Evolutionary conservation across 2,888 invertebrate genomes (phyloP), one percentile per base, ranked within the genome.

Genomic region (Apamea epomidion): DNA sequence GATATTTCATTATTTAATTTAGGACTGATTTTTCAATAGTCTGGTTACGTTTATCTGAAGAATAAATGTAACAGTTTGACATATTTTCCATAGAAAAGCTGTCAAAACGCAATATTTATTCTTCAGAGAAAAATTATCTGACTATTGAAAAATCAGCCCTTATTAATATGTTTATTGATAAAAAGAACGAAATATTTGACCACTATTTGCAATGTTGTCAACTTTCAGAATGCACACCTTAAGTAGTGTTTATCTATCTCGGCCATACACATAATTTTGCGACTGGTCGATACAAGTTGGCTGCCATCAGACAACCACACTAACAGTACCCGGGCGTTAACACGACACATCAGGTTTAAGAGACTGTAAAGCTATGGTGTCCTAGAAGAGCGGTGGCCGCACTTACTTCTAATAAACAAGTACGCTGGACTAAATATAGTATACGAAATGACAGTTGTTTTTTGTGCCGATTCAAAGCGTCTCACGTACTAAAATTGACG

Each of bases 241-340:
- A 74, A 7, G 62, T 37, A 21, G 18, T 42, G 16, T 51, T 51
- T 71, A 42, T 64, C 29, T 64, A 77, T 51, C 48, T 77, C 37
- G 48, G 60, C 12, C 16, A 14, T 48, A 32, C n/a, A 77, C 12
- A 18, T 29, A 29, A 18, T 21, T 48, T 76, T 62, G 25, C 48
- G 25, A 42, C 12, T 29, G 37, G 51, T 64, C 77, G 18, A 37
- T 76, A 77, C 7, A 76, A 21, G 6, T 48, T n/a, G 72, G 62
- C 37, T 76, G 18, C 6, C 18, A 76, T 21, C 21, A 14, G 2
- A 48, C 25, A n/a, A 51, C 7, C 8, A n/a, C 32, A 25, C 32
- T 32, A 29, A 21, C 14, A 51, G 32, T 51, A 51, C n/a, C n/a
- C 14, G 18, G 60, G 48, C 14, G 18, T 29, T 18, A 16, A 29